Conservation (phyloP, 1,140 invertebrate species). For the Bombus balteatus region DNA sequence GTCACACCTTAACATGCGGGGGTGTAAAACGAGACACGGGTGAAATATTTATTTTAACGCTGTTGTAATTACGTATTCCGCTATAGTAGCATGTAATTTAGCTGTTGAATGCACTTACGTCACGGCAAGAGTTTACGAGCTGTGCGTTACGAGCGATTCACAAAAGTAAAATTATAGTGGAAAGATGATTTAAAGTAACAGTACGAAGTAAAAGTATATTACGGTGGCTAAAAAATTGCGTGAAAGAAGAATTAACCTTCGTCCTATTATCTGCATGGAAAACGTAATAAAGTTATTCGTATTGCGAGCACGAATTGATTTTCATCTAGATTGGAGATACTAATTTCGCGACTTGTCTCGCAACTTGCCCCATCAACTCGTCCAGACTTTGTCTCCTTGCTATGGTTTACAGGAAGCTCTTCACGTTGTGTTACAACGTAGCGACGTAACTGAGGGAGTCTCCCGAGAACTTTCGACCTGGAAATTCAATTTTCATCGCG, state of each 20-base stretch:
- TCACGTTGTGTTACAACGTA: constrained; percentile 36
- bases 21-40: not conserved
- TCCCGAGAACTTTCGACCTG: constrained; percentile 69
- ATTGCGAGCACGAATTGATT: not conserved
- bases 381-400: constrained; percentile 17
- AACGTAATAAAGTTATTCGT: not conserved
- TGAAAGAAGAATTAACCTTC: not conserved
- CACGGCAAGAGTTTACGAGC: constrained; percentile 1
- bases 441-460: constrained; percentile 56
- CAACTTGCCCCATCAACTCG: constrained; percentile 9
- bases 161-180: not conserved
- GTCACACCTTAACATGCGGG: not conserved
- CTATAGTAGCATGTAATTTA: constrained; percentile 38
- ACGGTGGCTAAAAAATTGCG: no score
- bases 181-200: constrained; percentile 3
- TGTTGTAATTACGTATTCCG: constrained; percentile 44
- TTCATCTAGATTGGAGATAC: not conserved
- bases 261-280: not conserved
- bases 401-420: constrained; percentile 44
- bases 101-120: constrained; percentile 14
- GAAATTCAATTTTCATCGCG: constrained; percentile 69
- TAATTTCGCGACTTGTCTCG: constrained; percentile 28
- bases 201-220: not conserved
- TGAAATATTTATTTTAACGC: constrained; percentile 57
- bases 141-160: not conserved